Evolutionary conservation across 2,113 vertebrate species (phyloP), one percentile per base, ranked within the genome.

Genomic region (Erpornis zantholeuca): DNA sequence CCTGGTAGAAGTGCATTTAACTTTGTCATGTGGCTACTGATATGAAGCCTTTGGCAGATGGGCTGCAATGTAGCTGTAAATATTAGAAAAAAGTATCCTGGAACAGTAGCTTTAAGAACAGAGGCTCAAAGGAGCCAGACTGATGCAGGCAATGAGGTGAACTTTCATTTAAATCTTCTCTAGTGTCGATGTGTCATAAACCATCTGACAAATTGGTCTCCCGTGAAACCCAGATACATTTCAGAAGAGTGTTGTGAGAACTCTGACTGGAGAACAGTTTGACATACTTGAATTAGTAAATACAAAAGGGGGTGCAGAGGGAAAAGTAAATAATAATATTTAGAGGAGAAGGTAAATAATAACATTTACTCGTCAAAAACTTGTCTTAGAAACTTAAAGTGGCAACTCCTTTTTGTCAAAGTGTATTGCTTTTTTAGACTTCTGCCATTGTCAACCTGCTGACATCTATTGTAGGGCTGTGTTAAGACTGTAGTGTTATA

Each of bases 291-390:
- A 54, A 80, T 82, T 21, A 56, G 12, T 38, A 82, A 69, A 88
- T 70, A 36, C 6, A 23, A 54, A 42, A 54, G 4, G 2, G 0
- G 4, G 6, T 27, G 4, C 2, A 1, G 3, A 17, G 10, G 16
- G 6, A 22, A 53, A 70, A 4, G 12, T 38, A 61, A 44, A 23
- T 28, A 25, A 23, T 28, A 25, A 25, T 25, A 57, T 15, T 44
- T 45, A 47, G 31, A 42, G 42, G 42, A 45, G 27, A 60, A 69
- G 5, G 10, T 53, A 61, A 38, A 29, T 24, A 28, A 44, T 35
- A 64, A 28, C 33, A 52, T 15, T 45, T 47, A 23, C 49, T 89
- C 33, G 72, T 88, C 36, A 36, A 15, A 8, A 79, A 15, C 3
- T 13, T 65, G 6, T 57, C 24, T 92, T 83, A 53, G 36, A 82